Evolutionary conservation across 2,113 vertebrate species (phyloP), one percentile per base, ranked within the genome.

Genomic region (Mandrillus leucophaeus): DNA sequence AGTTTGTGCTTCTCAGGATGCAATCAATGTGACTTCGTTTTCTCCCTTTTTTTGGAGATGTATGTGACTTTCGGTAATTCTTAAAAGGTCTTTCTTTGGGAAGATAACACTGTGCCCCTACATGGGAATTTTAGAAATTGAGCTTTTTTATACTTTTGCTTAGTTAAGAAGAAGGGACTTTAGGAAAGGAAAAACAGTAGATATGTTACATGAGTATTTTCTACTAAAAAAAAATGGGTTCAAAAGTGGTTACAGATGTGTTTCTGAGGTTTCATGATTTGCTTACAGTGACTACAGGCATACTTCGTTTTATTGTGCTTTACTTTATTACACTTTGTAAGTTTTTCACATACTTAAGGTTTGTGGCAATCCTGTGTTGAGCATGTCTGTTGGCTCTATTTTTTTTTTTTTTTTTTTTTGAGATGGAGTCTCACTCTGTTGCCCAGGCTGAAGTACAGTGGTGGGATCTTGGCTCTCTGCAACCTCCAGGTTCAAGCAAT

Each of bases 181-280:
- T 55, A 55, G 52, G 52, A 55, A 55, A 55, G 6, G 52, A 55
- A 59, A 95, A 92, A 86, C 2, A 88, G 45, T 52, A 64, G 18
- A 30, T 75, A 2, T 87, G 22, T 45, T 76, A 27, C 27, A 68
- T 88, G 38, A 45, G 3, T 86, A 7, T 82, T 97, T 94, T 82
- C 76, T 92, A 30, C 66, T 93, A 82, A 86, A 78, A 94, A 55
- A 55, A 55, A 55, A 20, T 59, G 22, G 23, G 5, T 86, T 72
- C 22, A 32, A 81, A 59, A 79, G 48, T 66, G 20, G 7, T n/a
- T n/a, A 10, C 86, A 32, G 76, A 55, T 90, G 10, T 55, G 70
- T 73, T 96, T 91, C n/a, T 88, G 72, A 95, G 80, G 84, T 86
- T 84, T 79, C 73, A 35, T 73, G n/a, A 72, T 88, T 50, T 94